Base-by-base conservation (phyloP, 2,888 invertebrate genomes). In the Myopa tessellatipennis region DNA sequence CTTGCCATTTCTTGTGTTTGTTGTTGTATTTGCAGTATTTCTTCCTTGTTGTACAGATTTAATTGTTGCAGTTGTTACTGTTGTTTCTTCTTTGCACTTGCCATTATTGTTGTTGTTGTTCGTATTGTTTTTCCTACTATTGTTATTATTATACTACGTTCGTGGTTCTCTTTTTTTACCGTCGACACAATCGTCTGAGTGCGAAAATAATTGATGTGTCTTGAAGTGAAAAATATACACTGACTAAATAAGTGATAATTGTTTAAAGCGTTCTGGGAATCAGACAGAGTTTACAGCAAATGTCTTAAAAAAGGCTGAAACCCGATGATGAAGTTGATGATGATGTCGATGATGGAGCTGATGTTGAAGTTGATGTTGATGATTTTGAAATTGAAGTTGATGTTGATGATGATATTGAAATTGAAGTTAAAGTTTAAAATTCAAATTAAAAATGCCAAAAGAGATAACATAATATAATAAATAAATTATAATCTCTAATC, bases 141-240 rank as follows among this genome's bases (percentile, higher is more conserved):
- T 26, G 26, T 26, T 26, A 26, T 26, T 26, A 26, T 26, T 26
- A 26, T 2, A 26, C 50, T 50, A 50, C 50, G 50, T 50, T 10
- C 26, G 2, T 26, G 26, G 26, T 2, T 26, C 26, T 26, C 2
- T 2, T 26, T 26, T 26, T 26, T 26, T 26, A 26, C 26, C 50
- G 50, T 14, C 50, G 50, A 14, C 50, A 50, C 10, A 50, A 50
- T 50, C 50, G 50, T 10, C 8, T 10, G 68, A 68, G 69, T 75
- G 75, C 34, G 75, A 69, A 75, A 75, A 69, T 75, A 75, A 75
- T 75, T 75, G 69, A 58, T 75, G 58, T 67, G 40, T 18, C 50
- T 68, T 38, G 63, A 60, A 75, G 69, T 75, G 75, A 75, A 75
- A 75, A 75, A 69, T 68, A 75, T 69, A 58, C 68, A 68, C 40